Base-by-base conservation (phyloP, 1,140 invertebrate genomes). In the Orius laevigatus region DNA sequence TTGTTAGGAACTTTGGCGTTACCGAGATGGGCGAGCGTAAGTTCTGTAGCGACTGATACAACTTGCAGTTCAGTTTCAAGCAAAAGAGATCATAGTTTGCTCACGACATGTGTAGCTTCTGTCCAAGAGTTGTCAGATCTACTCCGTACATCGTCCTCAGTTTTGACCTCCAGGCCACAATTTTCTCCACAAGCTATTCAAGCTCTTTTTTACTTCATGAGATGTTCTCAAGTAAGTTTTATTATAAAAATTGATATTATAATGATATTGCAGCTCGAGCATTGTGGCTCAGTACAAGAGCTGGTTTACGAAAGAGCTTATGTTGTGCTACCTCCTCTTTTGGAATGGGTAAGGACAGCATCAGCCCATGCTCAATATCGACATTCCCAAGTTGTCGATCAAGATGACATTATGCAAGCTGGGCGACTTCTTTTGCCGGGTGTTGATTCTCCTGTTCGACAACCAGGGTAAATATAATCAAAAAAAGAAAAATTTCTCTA, bases 51-150 rank as follows among this genome's bases (percentile, higher is more conserved):
- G 32, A 77, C 75, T 1, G 72, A 72, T 3, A 62, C 59, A 0
- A 69, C 68, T 0, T 56, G 39, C 18, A 33, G 42, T 19, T 43
- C 45, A 11, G 45, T 63, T 55, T 53, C 64, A 53, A 49, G 66
- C 56, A 68, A 69, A 56, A 62, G 65, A 51, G 78, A 84, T 56
- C 79, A 84, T 14, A 79, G 79, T 36, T 64, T 90, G 32, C 66
- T 90, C 53, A 89, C 86, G 1, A 92, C 86, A 3, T 92, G 86
- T 57, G 85, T 89, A 6, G 86, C 86, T 12, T 85, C 82, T 2
- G 70, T 84, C 31, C 65, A 68, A 0, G 83, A 88, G 64, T 62
- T 90, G 3, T 72, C 78, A 46, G 84, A 88, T 16, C 70, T 89
- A 20, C 70, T 88, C 12, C 63, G 79, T 11, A 66, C 68, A 1